A percentile compares a stretch with the other conserved stretches of the same genome.
Conservation (phyloP, 2,797 vertebrate genomes). For the Notoglanidium macrostoma region DNA sequence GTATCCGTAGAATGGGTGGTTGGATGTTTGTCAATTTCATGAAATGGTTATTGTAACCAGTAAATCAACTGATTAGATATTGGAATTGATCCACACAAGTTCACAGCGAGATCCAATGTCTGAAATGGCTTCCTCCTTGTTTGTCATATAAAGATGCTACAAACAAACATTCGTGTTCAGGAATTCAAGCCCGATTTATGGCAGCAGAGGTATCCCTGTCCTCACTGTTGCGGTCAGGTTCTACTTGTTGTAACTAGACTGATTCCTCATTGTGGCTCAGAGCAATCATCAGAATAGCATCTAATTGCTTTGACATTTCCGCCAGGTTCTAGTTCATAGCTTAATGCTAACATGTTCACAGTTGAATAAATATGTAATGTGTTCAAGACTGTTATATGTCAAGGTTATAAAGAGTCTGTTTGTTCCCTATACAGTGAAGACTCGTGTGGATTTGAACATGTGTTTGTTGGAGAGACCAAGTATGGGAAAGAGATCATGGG, state of each 20-base stretch:
- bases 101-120: neutral
- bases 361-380: neutral
- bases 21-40: neutral
- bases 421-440: conserved; percentile 69
- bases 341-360: neutral
- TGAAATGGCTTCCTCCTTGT: neutral
- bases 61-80: neutral
- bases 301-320: neutral
- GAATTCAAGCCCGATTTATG: neutral
- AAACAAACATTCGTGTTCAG: neutral
- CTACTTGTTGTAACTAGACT: neutral
- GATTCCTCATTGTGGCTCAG: neutral
- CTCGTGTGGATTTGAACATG: conserved; percentile 86
- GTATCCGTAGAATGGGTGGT: no score
- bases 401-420: neutral
- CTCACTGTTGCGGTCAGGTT: neutral
- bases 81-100: neutral
- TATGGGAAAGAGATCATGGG: conserved; percentile 75
- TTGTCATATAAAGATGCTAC: neutral
- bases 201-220: neutral
- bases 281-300: neutral
- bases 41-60: neutral
- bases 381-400: neutral
- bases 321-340: neutral
- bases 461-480: conserved; percentile 84